A percentile compares a stretch with the other conserved stretches of the same genome.
phyloP scores from a whole-genome alignment of 2,797 vertebrate genomes.

The Lepus oiostolus region DNA sequence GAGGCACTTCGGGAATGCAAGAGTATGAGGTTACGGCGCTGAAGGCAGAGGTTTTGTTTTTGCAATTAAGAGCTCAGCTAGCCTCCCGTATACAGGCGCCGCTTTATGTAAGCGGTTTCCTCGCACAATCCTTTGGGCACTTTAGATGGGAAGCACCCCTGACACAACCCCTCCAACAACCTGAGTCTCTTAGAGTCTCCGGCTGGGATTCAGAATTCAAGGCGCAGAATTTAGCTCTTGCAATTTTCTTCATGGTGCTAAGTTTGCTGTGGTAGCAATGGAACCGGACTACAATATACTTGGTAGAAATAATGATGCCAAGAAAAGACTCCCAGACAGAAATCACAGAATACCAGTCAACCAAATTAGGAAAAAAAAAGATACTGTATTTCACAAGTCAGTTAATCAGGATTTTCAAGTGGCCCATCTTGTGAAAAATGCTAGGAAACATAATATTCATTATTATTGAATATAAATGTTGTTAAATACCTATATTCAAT shows the following conservation, averaged over 20 bases:
- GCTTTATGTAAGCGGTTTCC: background rate
- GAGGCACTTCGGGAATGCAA: background rate
- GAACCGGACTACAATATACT: background rate
- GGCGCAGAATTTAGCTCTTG: background rate
- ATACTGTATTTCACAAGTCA: background rate
- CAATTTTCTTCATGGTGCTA: background rate
- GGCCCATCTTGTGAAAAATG: background rate
- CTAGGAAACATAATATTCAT: background rate
- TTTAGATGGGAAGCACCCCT: background rate
- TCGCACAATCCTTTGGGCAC: background rate
- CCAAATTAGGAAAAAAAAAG: background rate
- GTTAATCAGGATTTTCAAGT: background rate
- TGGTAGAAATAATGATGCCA: background rate
- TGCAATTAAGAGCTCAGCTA: constrained; percentile 62
- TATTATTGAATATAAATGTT: background rate
- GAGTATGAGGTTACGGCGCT: background rate
- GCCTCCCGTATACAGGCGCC: background rate
- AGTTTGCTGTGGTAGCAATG: background rate
- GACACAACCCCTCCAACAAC: background rate
- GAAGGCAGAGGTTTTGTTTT: constrained; percentile 53
- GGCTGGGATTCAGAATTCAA: background rate
- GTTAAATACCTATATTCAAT: background rate
- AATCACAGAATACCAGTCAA: background rate
- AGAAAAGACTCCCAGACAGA: background rate
- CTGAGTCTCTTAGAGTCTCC: background rate